These are phyloP conservation scores for Paradoxurus hermaphroditus DNA, from an alignment of 2,113 vertebrate species.

Conservation along the genomic window DNA sequence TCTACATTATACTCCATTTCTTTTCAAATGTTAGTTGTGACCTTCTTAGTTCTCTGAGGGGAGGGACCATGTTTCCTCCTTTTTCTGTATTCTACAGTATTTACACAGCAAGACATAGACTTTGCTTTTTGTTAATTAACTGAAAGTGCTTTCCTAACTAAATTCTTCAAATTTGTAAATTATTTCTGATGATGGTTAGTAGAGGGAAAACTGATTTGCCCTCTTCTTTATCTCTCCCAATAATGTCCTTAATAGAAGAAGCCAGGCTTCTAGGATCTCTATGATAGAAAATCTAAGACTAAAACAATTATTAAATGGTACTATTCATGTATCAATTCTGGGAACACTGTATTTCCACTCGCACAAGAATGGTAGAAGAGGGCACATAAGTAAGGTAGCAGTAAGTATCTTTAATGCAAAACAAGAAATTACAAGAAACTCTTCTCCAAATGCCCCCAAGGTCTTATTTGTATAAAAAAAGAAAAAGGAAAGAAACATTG, in stretches of 20 bases:
- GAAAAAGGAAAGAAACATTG: background rate
- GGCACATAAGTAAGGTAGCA: conserved; percentile 91
- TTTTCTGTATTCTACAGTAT: background rate
- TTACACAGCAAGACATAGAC: background rate
- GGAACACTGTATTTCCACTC: conserved; percentile 85
- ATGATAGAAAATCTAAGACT: background rate
- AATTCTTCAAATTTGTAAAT: background rate
- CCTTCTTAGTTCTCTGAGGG: background rate
- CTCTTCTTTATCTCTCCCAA: background rate
- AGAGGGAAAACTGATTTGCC: background rate
- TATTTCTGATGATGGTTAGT: background rate
- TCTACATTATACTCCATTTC: background rate
- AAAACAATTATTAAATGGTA: conserved; percentile 48
- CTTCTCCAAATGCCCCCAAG: conserved; percentile 81
- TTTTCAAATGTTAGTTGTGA: background rate
- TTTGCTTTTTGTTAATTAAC: background rate
- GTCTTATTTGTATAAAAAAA: conserved; percentile 82
- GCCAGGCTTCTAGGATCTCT: background rate
- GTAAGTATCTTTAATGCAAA: conserved; percentile 88
- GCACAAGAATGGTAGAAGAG: conserved; percentile 89
- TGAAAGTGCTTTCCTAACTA: background rate
- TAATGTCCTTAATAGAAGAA: background rate
- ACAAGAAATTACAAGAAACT: conserved; percentile 83
- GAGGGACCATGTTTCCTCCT: background rate
- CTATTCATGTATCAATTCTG: conserved; percentile 91